Conservation (phyloP, 2,113 vertebrate genomes). For the Lamprotornis superbus region DNA sequence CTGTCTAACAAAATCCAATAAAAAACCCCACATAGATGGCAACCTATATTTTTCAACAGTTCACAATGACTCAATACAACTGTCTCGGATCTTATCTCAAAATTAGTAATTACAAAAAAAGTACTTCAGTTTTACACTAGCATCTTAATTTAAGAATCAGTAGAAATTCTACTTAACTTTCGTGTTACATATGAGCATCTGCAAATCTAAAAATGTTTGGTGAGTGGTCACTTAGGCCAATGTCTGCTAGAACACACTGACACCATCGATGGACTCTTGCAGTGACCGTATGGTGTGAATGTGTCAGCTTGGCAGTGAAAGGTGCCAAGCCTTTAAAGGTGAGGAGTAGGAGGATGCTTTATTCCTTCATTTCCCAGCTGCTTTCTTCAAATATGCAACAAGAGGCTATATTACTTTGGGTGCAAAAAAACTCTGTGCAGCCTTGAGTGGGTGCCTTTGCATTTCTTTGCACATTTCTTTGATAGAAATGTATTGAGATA, state of each 20-base stretch:
- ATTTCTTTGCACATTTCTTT: too few species aligned
- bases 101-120: neutral
- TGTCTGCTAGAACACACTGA: neutral
- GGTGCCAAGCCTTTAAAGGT: neutral
- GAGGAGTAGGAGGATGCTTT: neutral
- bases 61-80: neutral
- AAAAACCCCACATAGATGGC: neutral
- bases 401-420: neutral
- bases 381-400: neutral
- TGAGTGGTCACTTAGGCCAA: neutral
- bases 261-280: neutral
- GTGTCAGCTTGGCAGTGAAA: neutral
- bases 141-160: neutral
- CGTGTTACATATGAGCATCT: neutral
- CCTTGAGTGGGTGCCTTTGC: neutral
- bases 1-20: neutral
- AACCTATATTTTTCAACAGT: neutral
- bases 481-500: neutral
- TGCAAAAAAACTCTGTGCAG: accelerated
- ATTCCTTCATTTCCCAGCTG: neutral
- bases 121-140: neutral
- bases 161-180: neutral
- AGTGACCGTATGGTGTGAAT: accelerated
- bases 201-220: neutral
- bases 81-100: neutral